Evolutionary conservation across 2,888 invertebrate genomes (phyloP), one percentile per base, ranked within the genome.

Genomic region (Ennomos quercinarius): DNA sequence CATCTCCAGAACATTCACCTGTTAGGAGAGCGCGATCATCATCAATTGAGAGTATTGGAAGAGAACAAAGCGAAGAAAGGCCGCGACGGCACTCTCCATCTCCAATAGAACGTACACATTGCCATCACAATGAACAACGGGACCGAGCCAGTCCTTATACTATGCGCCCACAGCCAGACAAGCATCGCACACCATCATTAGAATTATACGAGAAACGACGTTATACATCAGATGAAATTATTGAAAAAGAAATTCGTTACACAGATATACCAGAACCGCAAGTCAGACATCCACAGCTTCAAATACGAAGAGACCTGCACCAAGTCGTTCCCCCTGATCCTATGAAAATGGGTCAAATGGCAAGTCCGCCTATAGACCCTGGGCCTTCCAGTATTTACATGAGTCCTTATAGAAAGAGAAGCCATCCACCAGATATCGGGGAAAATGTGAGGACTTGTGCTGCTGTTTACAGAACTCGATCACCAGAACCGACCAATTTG

Each of bases 281-380:
- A 73, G 78, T 91, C 13, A 76, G 92, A 73, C 91, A 91, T 76
- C 95, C 95, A 10, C 94, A 94, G 73, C 81, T 97, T 42, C 96
- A 97, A 77, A 97, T 97, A 56, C 93, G 97, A 50, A 92, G 97
- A 78, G 97, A 97, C 78, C 89, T 97, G 41, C 94, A 96, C 72
- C 94, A 94, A 81, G 89, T 94, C 42, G 82, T 76, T 40, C 91
- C 90, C 39, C 81, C 85, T 8, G 89, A 93, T 64, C 77, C 87
- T 6, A 68, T 84, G 9, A 89, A 91, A 70, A 81, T 91, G 48
- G 79, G 79, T 46, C 89, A 86, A 71, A 78, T 93, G 68, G 80
- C 89, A 50, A 91, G 87, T 72, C 81, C 91, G 11, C 80, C 93
- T 54, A 89, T 93, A 65, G 89, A 91, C 42, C 86, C 91, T 13